Evolutionary conservation across 2,797 vertebrate genomes (phyloP).

Genomic region (Erithacus rubecula): DNA sequence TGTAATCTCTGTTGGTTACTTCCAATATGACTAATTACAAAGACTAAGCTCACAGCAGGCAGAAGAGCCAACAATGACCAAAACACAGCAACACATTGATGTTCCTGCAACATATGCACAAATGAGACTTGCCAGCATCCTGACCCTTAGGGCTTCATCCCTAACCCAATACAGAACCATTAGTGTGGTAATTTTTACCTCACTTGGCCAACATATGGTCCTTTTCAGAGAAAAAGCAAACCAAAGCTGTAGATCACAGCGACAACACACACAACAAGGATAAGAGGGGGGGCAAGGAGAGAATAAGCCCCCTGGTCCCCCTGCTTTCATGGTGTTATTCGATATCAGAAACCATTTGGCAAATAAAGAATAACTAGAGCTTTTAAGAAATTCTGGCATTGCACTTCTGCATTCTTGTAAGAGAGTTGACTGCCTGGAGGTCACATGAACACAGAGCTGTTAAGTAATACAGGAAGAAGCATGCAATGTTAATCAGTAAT

Average conservation of each 20-base stretch:
- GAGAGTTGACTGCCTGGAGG: neutral
- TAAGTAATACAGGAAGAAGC: conserved; percentile 2
- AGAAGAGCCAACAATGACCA: neutral
- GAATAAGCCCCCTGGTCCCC: neutral
- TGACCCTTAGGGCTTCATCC: neutral
- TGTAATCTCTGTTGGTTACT: neutral
- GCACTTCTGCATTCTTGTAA: conserved; percentile 20
- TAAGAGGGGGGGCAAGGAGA: neutral
- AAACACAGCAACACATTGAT: neutral
- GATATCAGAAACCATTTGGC: neutral
- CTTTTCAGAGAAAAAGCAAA: neutral
- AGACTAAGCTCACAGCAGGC: neutral
- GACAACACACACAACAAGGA: neutral
- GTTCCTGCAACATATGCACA: neutral
- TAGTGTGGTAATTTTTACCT: neutral
- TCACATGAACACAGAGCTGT: neutral
- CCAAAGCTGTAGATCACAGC: neutral
- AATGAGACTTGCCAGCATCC: neutral
- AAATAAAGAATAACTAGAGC: neutral
- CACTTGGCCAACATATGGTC: neutral
- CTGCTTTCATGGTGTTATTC: neutral
- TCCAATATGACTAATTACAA: neutral
- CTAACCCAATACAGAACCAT: neutral
- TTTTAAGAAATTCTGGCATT: neutral
- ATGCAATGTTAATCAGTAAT: conserved; percentile 21